Percentiles rank a stretch among this genome's conserved stretches.
Evolutionary conservation across 2,797 vertebrate genomes (phyloP).

Genomic region (Varecia variegata): DNA sequence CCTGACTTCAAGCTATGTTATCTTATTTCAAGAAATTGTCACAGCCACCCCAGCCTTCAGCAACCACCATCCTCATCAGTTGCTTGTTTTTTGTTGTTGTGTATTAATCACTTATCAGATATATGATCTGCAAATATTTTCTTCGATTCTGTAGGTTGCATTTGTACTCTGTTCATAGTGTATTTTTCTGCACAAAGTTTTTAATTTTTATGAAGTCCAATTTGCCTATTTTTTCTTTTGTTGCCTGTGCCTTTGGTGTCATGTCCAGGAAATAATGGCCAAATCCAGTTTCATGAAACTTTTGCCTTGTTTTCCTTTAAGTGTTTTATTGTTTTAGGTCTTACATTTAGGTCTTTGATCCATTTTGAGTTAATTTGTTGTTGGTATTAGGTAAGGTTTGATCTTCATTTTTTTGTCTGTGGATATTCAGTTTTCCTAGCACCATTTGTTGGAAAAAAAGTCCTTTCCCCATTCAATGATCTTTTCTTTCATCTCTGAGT

Average conservation of each 20-base stretch:
- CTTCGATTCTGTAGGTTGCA: neutral
- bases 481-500: neutral
- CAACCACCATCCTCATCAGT: too few species aligned
- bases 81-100: neutral
- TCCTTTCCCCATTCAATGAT: neutral
- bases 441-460: neutral
- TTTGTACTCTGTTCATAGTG: neutral
- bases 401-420: neutral
- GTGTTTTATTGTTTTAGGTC: neutral
- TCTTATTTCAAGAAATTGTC: too few species aligned
- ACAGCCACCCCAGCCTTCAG: too few species aligned
- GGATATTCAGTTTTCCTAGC: neutral
- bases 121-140: neutral
- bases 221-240: neutral
- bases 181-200: neutral
- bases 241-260: neutral
- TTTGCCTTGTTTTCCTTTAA: neutral
- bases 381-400: neutral
- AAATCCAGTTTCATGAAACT: neutral
- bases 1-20: too few species aligned
- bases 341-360: neutral
- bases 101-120: neutral
- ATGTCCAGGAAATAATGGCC: neutral
- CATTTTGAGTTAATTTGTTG: neutral
- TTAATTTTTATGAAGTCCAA: neutral